Conservation (phyloP, 2,888 invertebrate genomes). For the Gari tellinella region DNA sequence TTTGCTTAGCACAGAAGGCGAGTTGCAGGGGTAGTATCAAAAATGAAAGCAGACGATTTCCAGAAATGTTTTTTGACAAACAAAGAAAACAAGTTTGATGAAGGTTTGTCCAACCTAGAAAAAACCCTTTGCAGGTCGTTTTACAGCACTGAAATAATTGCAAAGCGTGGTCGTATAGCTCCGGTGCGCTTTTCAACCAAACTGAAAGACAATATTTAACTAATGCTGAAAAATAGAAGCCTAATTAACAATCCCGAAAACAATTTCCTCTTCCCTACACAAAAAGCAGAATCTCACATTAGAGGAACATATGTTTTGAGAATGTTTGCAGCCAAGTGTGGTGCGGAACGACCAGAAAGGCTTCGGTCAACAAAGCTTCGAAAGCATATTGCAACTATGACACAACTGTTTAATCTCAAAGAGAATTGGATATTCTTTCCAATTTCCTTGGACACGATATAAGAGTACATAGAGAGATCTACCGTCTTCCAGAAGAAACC, state of each 20-base stretch:
- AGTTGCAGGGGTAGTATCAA: slow-evolving; percentile 17
- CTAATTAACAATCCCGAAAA: background rate
- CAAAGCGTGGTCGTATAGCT: slow-evolving; percentile 9
- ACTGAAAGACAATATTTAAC: background rate
- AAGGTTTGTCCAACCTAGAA: slow-evolving; percentile 3
- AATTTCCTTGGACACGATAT: slow-evolving; percentile 23
- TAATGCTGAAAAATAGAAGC: slow-evolving; percentile 1
- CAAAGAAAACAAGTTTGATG: background rate
- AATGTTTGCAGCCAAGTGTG: slow-evolving; percentile 9
- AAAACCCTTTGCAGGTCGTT: background rate
- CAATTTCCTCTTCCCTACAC: background rate
- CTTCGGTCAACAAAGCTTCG: slow-evolving; percentile 16
- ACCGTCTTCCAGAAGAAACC: slow-evolving; percentile 18
- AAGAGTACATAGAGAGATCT: slow-evolving; percentile 12
- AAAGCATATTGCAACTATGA: slow-evolving; percentile 28
- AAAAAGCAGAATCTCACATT: slow-evolving; percentile 3
- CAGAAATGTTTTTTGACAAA: background rate
- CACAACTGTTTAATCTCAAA: slow-evolving; percentile 18
- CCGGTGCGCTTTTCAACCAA: slow-evolving; percentile 7
- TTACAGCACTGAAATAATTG: slow-evolving; percentile 6
- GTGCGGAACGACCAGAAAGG: slow-evolving; percentile 5
- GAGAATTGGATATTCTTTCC: slow-evolving; percentile 14
- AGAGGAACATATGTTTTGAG: slow-evolving; percentile 8
- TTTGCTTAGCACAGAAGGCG: slow-evolving; percentile 10
- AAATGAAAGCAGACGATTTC: slow-evolving; percentile 6